Conservation (phyloP, 2,113 vertebrate species). For the Taxidea taxus region DNA sequence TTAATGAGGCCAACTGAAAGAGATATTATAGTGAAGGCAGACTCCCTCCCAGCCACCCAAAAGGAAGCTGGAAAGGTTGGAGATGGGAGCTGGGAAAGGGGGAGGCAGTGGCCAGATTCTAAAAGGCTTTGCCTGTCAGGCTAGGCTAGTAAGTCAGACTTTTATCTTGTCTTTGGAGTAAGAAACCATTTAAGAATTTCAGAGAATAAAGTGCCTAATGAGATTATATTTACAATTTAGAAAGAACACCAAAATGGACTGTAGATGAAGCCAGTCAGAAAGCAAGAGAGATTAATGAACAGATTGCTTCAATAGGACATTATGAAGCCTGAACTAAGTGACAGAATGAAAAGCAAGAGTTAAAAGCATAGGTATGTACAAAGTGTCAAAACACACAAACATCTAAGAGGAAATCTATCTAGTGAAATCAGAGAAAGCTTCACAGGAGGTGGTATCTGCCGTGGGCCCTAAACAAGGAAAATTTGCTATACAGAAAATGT, state of each 20-base stretch:
- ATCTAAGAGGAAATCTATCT: conserved; percentile 7
- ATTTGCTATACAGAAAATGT: not conserved
- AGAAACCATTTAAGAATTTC: conserved; percentile 7
- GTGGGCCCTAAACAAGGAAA: not conserved
- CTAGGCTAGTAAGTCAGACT: not conserved
- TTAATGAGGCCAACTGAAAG: not conserved
- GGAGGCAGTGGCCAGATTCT: not conserved
- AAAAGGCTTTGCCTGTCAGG: not conserved
- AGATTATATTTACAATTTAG: conserved; percentile 14
- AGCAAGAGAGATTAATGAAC: not conserved
- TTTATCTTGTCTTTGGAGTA: conserved; percentile 21
- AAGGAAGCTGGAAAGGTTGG: not conserved
- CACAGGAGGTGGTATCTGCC: not conserved
- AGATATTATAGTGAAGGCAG: not conserved
- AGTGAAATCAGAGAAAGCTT: conserved; percentile 18
- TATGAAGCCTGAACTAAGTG: not conserved
- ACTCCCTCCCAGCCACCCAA: not conserved
- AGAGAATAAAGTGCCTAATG: conserved; percentile 9
- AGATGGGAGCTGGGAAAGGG: not conserved
- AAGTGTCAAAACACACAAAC: conserved; percentile 24
- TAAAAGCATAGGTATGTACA: not conserved
- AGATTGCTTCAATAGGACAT: not conserved
- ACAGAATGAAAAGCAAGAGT: conserved; percentile 17
- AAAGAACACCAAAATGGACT: not conserved
- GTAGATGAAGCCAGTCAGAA: conserved; percentile 28